phyloP scores from a whole-genome alignment of 2,888 invertebrate species.

The Archips xylosteana region DNA sequence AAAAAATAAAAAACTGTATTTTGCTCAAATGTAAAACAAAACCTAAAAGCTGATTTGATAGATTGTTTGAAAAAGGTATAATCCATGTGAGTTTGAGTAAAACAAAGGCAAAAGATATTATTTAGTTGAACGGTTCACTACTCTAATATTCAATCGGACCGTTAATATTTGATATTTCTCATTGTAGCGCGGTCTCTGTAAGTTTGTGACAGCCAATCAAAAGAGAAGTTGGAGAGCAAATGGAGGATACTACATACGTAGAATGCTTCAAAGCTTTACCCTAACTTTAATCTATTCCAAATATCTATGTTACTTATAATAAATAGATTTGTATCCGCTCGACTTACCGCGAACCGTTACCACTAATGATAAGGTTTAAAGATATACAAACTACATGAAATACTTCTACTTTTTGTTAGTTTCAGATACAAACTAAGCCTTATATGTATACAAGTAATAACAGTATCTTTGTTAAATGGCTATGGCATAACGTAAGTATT shows the following conservation, averaged over 20 bases:
- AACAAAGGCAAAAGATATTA: neutral
- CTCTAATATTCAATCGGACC: neutral
- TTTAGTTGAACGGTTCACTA: neutral
- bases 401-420: neutral
- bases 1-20: too few relatives aligned
- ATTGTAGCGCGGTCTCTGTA: constrained; percentile 10
- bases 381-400: neutral
- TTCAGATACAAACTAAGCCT: neutral
- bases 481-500: neutral
- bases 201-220: constrained; percentile 15
- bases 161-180: constrained; percentile 15
- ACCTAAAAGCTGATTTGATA: neutral
- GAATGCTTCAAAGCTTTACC: constrained; percentile 2
- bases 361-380: neutral
- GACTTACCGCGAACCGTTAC: too few relatives aligned
- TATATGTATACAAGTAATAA: neutral
- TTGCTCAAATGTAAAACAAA: too few relatives aligned
- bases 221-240: constrained; percentile 2
- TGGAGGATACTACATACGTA: constrained; percentile 1
- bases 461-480: neutral
- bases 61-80: neutral
- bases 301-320: neutral
- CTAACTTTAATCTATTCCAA: neutral
- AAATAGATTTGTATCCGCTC: neutral
- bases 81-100: neutral